Evolutionary conservation across 2,113 vertebrate genomes (phyloP).

Genomic region (Onychorhynchus coronatus): DNA sequence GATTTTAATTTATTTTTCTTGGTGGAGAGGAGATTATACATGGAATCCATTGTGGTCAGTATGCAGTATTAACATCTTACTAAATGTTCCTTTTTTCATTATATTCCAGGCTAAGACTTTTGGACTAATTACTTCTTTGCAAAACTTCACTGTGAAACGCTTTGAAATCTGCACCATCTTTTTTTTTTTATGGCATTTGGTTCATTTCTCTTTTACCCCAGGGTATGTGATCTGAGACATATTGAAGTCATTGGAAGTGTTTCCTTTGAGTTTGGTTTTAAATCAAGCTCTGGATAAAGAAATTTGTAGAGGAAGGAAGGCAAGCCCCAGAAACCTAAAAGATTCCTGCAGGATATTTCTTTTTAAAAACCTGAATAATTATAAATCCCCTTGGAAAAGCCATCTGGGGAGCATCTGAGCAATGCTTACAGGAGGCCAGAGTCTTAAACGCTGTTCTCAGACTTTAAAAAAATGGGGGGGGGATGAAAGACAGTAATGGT

Average conservation of each 20-base stretch:
- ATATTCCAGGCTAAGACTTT: neutral
- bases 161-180: neutral
- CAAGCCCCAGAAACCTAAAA: slow-evolving; percentile 1
- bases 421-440: neutral
- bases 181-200: neutral
- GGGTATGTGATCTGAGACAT: neutral
- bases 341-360: neutral
- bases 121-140: neutral
- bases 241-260: slow-evolving; percentile 19
- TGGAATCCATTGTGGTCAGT: neutral
- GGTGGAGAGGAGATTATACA: neutral
- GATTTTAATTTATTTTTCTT: neutral
- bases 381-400: slow-evolving; percentile 24
- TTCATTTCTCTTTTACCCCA: neutral
- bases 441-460: neutral
- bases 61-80: neutral
- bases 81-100: neutral
- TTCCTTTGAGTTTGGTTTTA: slow-evolving; percentile 29
- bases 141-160: neutral
- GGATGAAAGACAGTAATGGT: neutral
- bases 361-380: neutral
- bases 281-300: neutral
- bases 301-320: slow-evolving; percentile 25
- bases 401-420: slow-evolving; percentile 34
- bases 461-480: neutral